Conservation (phyloP, 2,888 invertebrate genomes). For the Agrochola lychnidis region DNA sequence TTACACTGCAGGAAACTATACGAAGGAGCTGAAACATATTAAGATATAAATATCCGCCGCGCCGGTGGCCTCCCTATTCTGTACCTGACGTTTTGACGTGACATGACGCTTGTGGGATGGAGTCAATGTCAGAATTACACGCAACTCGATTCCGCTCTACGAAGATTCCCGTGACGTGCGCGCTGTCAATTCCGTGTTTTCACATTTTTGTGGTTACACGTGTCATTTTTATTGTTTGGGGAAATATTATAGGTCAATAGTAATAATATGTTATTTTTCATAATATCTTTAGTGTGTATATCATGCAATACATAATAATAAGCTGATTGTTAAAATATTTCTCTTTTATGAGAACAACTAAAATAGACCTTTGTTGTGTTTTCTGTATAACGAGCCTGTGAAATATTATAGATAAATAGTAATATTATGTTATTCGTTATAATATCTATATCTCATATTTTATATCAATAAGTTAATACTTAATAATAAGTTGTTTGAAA, state of each 20-base stretch:
- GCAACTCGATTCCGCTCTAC: slow-evolving; percentile 73
- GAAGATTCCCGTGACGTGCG: slow-evolving; percentile 57
- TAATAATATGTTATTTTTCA: not conserved
- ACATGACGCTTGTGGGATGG: slow-evolving; percentile 76
- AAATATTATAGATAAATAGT: not conserved
- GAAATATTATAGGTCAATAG: not conserved
- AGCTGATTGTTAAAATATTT: not conserved
- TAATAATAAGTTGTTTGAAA: not conserved
- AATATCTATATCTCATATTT: not conserved
- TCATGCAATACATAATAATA: not conserved
- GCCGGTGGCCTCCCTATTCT: slow-evolving; percentile 58
- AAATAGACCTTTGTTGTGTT: not conserved
- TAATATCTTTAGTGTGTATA: not conserved
- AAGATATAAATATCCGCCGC: slow-evolving; percentile 50
- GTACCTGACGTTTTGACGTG: slow-evolving; percentile 79
- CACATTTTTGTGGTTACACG: slow-evolving; percentile 21
- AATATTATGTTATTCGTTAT: not conserved
- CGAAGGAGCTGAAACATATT: slow-evolving; percentile 42
- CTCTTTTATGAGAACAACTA: not conserved
- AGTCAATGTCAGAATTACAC: slow-evolving; percentile 80
- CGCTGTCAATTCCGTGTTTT: slow-evolving; percentile 53
- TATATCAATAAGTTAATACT: not conserved
- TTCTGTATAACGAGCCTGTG: not conserved
- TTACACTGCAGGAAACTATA: not conserved
- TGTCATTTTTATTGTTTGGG: not conserved